A percentile compares a stretch with the other conserved stretches of the same genome.
These are phyloP conservation scores for Neocrepidodera transversa DNA, from an alignment of 2,888 invertebrate genomes.

Conservation along the genomic window DNA sequence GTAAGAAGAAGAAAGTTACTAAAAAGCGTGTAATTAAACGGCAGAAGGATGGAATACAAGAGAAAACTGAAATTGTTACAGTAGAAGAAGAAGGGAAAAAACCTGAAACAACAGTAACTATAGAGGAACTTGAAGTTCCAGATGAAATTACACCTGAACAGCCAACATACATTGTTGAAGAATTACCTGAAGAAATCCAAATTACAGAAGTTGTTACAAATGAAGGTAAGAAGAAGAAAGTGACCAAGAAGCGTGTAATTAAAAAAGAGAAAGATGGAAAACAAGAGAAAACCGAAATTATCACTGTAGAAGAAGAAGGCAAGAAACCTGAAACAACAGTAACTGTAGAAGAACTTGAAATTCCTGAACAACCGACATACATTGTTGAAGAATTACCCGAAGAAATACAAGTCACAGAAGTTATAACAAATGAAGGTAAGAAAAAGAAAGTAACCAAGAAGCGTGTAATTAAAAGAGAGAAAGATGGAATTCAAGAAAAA, in stretches of 20 bases:
- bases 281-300: constrained; percentile 60
- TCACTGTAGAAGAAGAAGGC: constrained; percentile 58
- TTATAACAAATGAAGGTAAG: constrained; percentile 45
- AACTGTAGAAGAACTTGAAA: constrained; percentile 51
- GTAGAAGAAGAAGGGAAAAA: constrained; percentile 42
- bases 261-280: constrained; percentile 58
- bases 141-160: constrained; percentile 37
- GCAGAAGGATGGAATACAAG: constrained; percentile 53
- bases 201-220: constrained; percentile 48
- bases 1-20: constrained; percentile 45
- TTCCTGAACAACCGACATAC: constrained; percentile 58
- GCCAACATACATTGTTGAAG: not conserved
- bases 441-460: constrained; percentile 46
- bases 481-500: constrained; percentile 54
- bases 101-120: constrained; percentile 44
- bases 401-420: constrained; percentile 45
- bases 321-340: constrained; percentile 58
- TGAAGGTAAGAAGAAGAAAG: constrained; percentile 49
- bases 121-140: constrained; percentile 35
- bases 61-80: constrained; percentile 55
- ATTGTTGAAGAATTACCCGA: constrained; percentile 48
- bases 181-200: constrained; percentile 32
- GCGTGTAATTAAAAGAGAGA: constrained; percentile 58
- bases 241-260: constrained; percentile 54
- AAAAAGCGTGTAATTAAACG: constrained; percentile 59